Evolutionary conservation across 2,797 vertebrate species (phyloP).

Genomic region (Danionella dracula): DNA sequence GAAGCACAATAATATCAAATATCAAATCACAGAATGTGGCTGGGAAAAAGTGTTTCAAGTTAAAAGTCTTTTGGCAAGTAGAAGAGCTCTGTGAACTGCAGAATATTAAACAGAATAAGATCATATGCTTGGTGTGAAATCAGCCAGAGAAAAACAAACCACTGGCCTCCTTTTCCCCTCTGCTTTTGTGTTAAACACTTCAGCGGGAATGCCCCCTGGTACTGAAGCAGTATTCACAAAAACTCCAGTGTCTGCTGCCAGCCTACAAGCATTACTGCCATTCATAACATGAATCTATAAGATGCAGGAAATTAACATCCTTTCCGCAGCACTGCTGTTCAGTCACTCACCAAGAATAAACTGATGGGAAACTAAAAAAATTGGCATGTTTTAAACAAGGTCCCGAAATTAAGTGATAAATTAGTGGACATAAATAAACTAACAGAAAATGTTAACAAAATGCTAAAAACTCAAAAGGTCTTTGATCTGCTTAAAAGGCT

Average conservation of each 20-base stretch:
- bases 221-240: conserved; percentile 27
- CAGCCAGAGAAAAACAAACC: conserved; percentile 19
- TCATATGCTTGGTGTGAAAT: conserved; percentile 36
- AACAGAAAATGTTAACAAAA: too few relatives aligned
- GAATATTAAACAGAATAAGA: conserved; percentile 29
- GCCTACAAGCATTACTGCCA: background rate
- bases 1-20: background rate
- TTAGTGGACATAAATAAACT: too few relatives aligned
- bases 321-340: background rate
- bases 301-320: background rate
- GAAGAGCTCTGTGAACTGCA: background rate
- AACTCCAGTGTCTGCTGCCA: conserved; percentile 21
- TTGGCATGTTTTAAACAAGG: too few relatives aligned
- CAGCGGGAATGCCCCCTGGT: conserved; percentile 24
- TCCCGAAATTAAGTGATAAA: too few relatives aligned
- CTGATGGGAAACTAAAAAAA: too few relatives aligned
- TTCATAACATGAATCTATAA: background rate
- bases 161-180: conserved; percentile 35
- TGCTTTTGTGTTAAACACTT: conserved; percentile 19
- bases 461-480: too few relatives aligned
- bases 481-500: too few relatives aligned
- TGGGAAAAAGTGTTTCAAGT: background rate
- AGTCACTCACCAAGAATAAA: background rate
- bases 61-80: background rate
- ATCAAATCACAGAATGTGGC: background rate